Base-by-base conservation (phyloP, 2,113 vertebrate genomes). In the Myotis yumanensis region DNA sequence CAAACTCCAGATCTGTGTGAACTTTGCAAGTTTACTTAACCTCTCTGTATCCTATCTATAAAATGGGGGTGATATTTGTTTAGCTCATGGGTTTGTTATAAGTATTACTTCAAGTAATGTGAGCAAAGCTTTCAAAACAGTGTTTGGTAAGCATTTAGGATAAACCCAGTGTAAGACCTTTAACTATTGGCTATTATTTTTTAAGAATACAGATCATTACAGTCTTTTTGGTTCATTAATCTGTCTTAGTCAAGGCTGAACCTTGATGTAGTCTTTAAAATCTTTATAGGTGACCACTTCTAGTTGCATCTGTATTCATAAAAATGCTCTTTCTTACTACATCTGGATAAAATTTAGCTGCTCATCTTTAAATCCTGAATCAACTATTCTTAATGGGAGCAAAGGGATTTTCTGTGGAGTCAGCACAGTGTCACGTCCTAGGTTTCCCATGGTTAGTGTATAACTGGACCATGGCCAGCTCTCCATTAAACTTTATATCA, bases 401-500 rank as follows among this genome's bases (percentile, higher is more conserved):
- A 93, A 89, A 94, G 95, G 86, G 51, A 92, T 23, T 92, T 97
- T 97, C 48, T 64, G 92, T 97, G 25, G 91, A 51, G 28, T 96
- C 82, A 94, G 76, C 80, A 90, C 57, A 32, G 18, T 94, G 86
- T 96, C 93, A 17, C 3, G 2, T 87, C 30, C 89, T 83, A 22
- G 30, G 35, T 76, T 94, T 54, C 69, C 94, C 51, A 85, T 90
- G 52, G 48, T 82, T 96, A 96, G 75, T 43, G 52, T 46, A 3
- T 86, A 84, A 96, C 97, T 97, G 79, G 68, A 96, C 14, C 64
- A 23, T 83, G 71, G 64, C 86, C 96, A 81, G 94, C 87, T 84
- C 51, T 83, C 76, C 92, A 97, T 80, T 96, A 93, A 84, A 88
- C 87, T 86, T 91, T 94, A 51, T 82, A 95, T 97, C 94, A 96